Evolutionary conservation across 2,797 vertebrate species (phyloP).

Genomic region (Acridotheres tristis): DNA sequence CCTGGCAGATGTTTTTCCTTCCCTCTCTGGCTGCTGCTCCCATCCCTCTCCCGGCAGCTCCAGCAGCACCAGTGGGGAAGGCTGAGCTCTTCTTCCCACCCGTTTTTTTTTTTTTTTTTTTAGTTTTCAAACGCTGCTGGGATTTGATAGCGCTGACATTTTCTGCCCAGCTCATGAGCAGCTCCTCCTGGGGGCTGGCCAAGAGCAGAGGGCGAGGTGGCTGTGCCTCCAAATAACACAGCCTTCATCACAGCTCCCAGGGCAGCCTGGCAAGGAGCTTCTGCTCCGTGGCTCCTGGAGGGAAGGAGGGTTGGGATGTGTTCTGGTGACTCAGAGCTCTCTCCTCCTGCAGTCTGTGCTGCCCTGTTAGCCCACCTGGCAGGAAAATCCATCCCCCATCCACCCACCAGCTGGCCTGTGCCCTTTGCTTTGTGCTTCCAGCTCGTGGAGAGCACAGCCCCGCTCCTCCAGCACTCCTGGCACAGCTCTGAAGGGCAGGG

Average conservation of each 20-base stretch:
- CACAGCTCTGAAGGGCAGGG: background rate
- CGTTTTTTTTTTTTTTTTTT: rapidly evolving
- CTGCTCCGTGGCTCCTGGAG: background rate
- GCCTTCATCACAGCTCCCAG: background rate
- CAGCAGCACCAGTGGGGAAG: background rate
- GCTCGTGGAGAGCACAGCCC: background rate
- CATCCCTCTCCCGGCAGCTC: background rate
- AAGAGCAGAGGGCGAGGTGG: background rate
- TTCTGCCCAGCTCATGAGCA: background rate
- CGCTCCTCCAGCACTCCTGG: background rate
- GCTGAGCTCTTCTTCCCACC: background rate
- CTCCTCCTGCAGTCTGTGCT: background rate
- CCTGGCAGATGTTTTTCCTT: background rate
- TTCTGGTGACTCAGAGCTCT: background rate
- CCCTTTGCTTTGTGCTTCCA: background rate
- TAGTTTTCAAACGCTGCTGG: background rate
- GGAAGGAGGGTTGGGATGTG: background rate
- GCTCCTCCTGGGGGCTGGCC: background rate
- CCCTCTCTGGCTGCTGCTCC: background rate
- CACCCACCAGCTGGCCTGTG: background rate
- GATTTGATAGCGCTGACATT: background rate
- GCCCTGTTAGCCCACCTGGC: constrained; percentile 40
- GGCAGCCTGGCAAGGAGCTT: background rate
- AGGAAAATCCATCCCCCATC: background rate
- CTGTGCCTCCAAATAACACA: background rate